These are phyloP conservation scores for Ophioninae sp. DNA, from an alignment of 2,888 invertebrate species.

Conservation along the genomic window DNA sequence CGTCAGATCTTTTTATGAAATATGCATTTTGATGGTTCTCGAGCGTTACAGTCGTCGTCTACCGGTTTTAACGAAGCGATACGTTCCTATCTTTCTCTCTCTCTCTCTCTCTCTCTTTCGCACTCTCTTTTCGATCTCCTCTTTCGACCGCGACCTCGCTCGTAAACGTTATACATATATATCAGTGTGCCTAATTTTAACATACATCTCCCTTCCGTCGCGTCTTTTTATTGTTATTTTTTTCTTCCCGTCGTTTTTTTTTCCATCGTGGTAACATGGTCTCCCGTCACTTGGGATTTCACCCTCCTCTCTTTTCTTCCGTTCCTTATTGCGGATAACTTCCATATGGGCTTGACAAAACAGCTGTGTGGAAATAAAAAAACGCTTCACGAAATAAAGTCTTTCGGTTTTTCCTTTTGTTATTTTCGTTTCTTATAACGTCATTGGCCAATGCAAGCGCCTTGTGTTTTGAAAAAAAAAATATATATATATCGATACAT, in stretches of 20 bases:
- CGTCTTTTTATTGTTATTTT: conserved; percentile 30
- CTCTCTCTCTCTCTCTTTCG: conserved; percentile 10
- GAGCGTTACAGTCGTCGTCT: conserved; percentile 33
- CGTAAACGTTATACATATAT: conserved; percentile 28
- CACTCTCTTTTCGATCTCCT: neutral
- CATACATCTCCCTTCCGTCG: conserved; percentile 38
- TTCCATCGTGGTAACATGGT: conserved; percentile 4
- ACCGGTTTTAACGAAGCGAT: conserved; percentile 35
- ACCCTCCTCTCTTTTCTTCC: conserved; percentile 34
- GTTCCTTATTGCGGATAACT: conserved; percentile 28
- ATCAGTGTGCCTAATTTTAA: conserved; percentile 59
- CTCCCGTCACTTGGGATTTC: neutral
- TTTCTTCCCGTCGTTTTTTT: conserved; percentile 26
- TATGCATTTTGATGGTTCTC: conserved; percentile 43
- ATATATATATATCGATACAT: no score
- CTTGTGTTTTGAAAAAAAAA: conserved; percentile 8
- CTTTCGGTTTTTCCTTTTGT: neutral
- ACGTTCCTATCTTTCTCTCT: neutral
- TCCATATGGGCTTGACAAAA: conserved; percentile 35
- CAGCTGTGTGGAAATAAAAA: conserved; percentile 46
- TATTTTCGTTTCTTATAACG: neutral
- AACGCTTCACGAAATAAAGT: neutral
- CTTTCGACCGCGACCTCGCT: conserved; percentile 52
- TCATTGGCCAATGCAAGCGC: conserved; percentile 6
- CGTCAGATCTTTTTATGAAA: conserved; percentile 46